Evolutionary conservation across 2,888 invertebrate species (phyloP), one percentile per base, ranked within the genome.

Genomic region (Lasioglossum figueresi): DNA sequence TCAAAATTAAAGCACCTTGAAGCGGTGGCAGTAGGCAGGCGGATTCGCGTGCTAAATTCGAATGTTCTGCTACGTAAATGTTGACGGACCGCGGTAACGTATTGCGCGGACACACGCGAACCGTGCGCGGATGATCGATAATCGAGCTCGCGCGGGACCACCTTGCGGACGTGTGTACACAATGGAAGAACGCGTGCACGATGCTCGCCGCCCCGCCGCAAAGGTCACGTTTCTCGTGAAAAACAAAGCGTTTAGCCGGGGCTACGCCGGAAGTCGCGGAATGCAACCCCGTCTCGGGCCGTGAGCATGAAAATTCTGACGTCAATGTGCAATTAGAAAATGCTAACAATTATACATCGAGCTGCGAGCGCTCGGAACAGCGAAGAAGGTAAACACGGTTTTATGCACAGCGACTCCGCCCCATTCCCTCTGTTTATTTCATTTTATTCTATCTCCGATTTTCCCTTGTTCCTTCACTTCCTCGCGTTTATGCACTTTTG

Each of bases 41-140:
- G 52, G 84, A 83, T 37, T 84, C 84, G 83, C 83, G 83, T 84
- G 83, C 70, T 83, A 76, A 84, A 84, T 84, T 84, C 84, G 84
- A 83, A 83, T 78, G 84, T 63, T 83, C 71, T 56, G 71, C 84
- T 84, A 83, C 84, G 84, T 84, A 83, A 84, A 84, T 72, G 84
- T 84, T 84, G 84, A 84, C 84, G 83, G 84, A 84, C 70, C 71
- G 71, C 40, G 79, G 74, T 84, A 84, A 84, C 84, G 84, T 84
- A 84, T 79, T 45, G 84, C 76, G 74, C 71, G 70, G 79, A 63
- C 66, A 72, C 84, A 83, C 84, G 84, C 84, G 79, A 84, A 72
- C 59, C 45, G 71, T 31, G 66, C 19, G n/a, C 34, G 83, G 83
- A 84, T 84, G 84, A 84, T 84, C 84, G 84, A 84, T 84, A 84